Percentiles rank a stretch among this genome's conserved stretches.
These are phyloP conservation scores for Cerastis leucographa DNA, from an alignment of 2,888 invertebrate genomes.

Conservation along the genomic window DNA sequence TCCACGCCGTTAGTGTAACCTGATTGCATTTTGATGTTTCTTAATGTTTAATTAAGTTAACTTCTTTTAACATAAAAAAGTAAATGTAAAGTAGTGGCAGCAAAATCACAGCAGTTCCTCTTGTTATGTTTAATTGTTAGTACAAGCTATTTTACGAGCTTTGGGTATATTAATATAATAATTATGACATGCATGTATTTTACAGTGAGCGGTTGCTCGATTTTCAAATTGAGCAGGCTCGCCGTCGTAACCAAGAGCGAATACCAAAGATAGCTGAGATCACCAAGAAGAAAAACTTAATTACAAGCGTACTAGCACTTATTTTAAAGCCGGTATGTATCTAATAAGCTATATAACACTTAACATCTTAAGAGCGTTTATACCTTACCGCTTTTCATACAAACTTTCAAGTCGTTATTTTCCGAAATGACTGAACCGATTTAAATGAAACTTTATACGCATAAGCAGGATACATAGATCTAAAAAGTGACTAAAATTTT, in stretches of 20 bases:
- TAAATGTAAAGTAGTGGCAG: no score
- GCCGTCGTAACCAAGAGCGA: constrained; percentile 55
- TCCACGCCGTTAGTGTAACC: no score
- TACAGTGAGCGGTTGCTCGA: constrained; percentile 70
- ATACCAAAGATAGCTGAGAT: constrained; percentile 60
- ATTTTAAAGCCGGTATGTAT: constrained; percentile 32
- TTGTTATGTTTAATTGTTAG: constrained; percentile 13
- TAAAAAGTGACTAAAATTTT: no score
- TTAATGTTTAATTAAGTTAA: neutral
- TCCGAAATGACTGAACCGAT: no score
- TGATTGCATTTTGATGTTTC: neutral
- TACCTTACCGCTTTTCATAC: no score
- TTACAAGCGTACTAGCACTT: constrained; percentile 41
- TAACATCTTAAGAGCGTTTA: no score
- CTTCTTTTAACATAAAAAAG: no score
- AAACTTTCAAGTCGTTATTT: no score
- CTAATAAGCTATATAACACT: neutral
- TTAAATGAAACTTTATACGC: no score
- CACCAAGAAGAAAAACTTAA: constrained; percentile 52
- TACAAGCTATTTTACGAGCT: constrained; percentile 19
- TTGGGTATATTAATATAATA: constrained; percentile 1
- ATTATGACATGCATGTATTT: constrained; percentile 2
- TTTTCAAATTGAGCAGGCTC: constrained; percentile 65
- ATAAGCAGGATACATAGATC: no score
- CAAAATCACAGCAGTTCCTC: constrained; percentile 10